Evolutionary conservation across 2,113 vertebrate genomes (phyloP).

Genomic region (Bagarius yarrelli): DNA sequence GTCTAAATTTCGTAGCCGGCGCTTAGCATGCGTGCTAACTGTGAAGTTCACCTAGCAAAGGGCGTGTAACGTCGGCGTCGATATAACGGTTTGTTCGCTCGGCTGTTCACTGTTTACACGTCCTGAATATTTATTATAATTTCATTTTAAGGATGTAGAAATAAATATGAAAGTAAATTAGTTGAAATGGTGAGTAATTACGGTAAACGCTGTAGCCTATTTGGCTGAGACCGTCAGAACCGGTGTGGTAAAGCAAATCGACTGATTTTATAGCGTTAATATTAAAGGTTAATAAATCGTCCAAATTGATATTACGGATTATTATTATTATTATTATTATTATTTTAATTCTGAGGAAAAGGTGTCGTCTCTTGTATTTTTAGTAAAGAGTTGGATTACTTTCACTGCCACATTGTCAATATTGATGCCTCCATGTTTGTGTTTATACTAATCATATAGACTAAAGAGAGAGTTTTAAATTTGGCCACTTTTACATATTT

Average conservation of each 20-base stretch:
- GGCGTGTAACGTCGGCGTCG: conserved; percentile 25
- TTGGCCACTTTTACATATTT: background rate
- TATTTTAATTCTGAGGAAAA: no score
- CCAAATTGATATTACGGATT: no score
- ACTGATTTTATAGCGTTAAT: background rate
- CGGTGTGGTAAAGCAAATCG: background rate
- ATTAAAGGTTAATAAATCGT: background rate
- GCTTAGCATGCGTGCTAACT: conserved; percentile 20
- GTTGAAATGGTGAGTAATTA: background rate
- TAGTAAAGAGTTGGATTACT: background rate
- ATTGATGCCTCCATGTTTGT: background rate
- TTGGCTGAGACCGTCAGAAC: background rate
- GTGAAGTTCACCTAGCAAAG: conserved; percentile 31
- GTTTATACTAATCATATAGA: background rate
- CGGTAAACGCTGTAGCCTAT: background rate
- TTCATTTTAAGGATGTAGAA: no score
- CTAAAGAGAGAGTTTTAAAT: background rate
- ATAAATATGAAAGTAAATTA: background rate
- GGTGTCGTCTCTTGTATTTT: no score
- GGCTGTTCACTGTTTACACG: background rate
- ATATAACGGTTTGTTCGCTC: background rate
- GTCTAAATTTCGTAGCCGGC: conserved; percentile 24
- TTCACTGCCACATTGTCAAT: background rate
- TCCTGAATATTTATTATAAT: background rate
- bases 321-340: no score